phyloP scores from a whole-genome alignment of 1,140 invertebrate genomes.

The Lucilia cuprina region DNA sequence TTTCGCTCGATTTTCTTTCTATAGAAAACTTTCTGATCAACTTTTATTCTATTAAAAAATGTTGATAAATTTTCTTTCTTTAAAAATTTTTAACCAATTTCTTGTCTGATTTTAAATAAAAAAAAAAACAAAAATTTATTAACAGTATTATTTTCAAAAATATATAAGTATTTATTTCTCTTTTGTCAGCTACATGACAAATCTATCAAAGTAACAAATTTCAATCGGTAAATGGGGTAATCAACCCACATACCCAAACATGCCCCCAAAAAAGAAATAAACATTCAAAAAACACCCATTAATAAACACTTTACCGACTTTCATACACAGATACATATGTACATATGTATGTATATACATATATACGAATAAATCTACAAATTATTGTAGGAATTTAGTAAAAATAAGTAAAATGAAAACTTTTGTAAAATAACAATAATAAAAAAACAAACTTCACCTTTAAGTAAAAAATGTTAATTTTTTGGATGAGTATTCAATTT shows the following conservation, averaged over 20 bases:
- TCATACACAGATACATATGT: too few species aligned
- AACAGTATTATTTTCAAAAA: background rate
- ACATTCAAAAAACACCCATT: background rate
- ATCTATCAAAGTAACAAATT: background rate
- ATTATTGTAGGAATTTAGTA: background rate
- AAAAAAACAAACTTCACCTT: conserved; percentile 4
- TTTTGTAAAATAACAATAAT: background rate
- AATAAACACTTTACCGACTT: background rate
- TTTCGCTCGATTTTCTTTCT: too few species aligned
- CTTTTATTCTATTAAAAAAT: too few species aligned
- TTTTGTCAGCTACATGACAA: background rate
- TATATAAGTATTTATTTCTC: background rate
- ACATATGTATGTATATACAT: too few species aligned
- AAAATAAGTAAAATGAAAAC: background rate
- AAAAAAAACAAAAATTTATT: background rate
- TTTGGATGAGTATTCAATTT: conserved; percentile 4
- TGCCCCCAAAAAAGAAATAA: background rate
- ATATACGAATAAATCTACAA: background rate
- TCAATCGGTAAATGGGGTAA: background rate
- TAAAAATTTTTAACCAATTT: too few species aligned
- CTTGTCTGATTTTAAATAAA: too few species aligned
- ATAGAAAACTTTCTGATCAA: too few species aligned
- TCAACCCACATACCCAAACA: background rate
- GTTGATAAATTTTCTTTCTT: too few species aligned
- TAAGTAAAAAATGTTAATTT: background rate